Base-by-base conservation (phyloP, 1,140 invertebrate genomes). In the Pogonus chalceus region DNA sequence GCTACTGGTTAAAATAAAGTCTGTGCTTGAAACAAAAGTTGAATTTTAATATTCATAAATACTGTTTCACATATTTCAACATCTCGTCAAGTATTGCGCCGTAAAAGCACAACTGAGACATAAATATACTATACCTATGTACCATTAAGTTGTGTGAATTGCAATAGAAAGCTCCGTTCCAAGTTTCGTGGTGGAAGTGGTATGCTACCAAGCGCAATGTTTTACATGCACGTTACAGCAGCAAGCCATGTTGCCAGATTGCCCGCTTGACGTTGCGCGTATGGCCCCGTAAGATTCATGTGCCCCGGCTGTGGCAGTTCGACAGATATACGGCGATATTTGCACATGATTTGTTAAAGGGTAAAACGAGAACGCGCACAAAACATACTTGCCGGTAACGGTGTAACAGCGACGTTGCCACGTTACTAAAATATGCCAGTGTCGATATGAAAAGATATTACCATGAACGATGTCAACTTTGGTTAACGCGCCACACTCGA, bases 401-500 rank as follows among this genome's bases (percentile, higher is more conserved):
- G 37, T 43, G 18, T 12, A 43, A 7, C 9, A 4, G 4, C 37
- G 7, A 43, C 37, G 18, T 16, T 43, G 9, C 9, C 18, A 9
- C 37, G 37, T 9, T 10, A 43, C 37, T 12, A 43, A 43, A 43
- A 43, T 12, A 43, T 43, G 37, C 37, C 9, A 43, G 18, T 16
- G 37, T 43, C 37, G 37, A 43, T 43, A 43, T 43, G 37, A 43
- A 43, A 43, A 43, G 37, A 43, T 43, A 43, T 43, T 43, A 18
- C 37, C 37, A 43, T 43, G 37, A 43, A 43, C 37, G 9, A 3
- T 43, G 37, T 43, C 37, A 43, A 7, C 18, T 43, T 43, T 43
- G 37, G 37, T 18, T 43, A 43, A 43, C 37, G 37, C 18, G 37
- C 18, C 18, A 12, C 9, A 16, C 37, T 7, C 37, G 18, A 9